A percentile compares a stretch with the other conserved stretches of the same genome.
Conservation (phyloP, 2,113 vertebrate genomes). For the Perca fluviatilis region DNA sequence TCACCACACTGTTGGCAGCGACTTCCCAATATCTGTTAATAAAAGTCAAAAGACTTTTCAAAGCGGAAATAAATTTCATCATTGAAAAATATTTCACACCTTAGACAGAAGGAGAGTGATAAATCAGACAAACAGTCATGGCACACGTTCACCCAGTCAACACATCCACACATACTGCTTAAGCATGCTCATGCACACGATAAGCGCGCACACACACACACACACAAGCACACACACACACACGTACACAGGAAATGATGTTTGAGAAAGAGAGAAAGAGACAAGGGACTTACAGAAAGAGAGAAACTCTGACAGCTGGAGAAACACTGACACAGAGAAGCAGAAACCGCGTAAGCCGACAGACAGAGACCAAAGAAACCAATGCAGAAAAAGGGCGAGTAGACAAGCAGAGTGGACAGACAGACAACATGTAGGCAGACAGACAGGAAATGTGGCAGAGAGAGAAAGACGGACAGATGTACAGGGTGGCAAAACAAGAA, state of each 20-base stretch:
- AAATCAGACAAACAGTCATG: conserved; percentile 42
- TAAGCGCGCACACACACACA: neutral
- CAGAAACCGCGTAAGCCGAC: conserved; percentile 64
- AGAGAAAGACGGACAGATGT: neutral
- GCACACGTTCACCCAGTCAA: conserved; percentile 26
- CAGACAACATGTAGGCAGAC: conserved; percentile 19
- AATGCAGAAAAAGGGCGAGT: conserved; percentile 9
- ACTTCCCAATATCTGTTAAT: conserved; percentile 57
- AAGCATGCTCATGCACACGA: conserved; percentile 55
- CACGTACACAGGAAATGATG: conserved; percentile 5
- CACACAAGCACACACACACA: conserved; percentile 10
- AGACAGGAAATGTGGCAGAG: neutral
- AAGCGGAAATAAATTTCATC: conserved; percentile 62
- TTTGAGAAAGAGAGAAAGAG: conserved; percentile 54
- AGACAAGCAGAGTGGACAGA: conserved; percentile 22
- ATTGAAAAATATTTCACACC: conserved; percentile 59
- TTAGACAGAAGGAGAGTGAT: conserved; percentile 50
- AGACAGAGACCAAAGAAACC: conserved; percentile 51
- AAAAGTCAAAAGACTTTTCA: conserved; percentile 28
- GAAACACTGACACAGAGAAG: conserved; percentile 79
- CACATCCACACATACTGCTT: conserved; percentile 4
- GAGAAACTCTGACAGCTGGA: conserved; percentile 83
- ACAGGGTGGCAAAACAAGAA: neutral
- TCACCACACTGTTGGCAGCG: conserved; percentile 36
- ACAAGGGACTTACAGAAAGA: conserved; percentile 80